A percentile compares a stretch with the other conserved stretches of the same genome.
phyloP scores from a whole-genome alignment of 2,888 invertebrate genomes.

The Linhomoeus sp. region DNA sequence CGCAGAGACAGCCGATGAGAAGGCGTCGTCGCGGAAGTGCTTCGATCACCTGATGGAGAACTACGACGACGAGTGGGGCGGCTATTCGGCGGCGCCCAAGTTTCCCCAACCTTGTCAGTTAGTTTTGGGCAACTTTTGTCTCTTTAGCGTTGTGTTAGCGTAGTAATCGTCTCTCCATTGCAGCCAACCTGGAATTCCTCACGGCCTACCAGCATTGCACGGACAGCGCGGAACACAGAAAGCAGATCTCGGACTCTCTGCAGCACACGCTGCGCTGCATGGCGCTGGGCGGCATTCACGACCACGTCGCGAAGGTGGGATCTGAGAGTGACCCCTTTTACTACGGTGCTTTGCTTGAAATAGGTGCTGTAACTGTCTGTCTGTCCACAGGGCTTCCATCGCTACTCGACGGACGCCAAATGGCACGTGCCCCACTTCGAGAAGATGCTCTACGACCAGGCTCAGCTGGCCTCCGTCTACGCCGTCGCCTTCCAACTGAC shows the following conservation, averaged over 20 bases:
- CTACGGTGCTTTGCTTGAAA: too few species aligned
- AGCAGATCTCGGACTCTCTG: conserved; percentile 49
- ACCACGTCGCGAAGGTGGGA: conserved; percentile 53
- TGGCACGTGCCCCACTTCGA: conserved; percentile 98
- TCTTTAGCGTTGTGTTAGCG: too few species aligned
- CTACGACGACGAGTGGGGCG: conserved; percentile 49
- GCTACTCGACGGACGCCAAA: conserved; percentile 68
- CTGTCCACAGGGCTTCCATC: conserved; percentile 47
- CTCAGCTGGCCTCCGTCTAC: conserved; percentile 11
- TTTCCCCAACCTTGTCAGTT: conserved; percentile 56
- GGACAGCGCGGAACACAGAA: conserved; percentile 33
- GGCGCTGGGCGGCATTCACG: conserved; percentile 79
- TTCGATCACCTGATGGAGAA: conserved; percentile 36
- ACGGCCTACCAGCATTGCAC: conserved; percentile 44
- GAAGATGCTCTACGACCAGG: conserved; percentile 77
- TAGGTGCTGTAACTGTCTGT: too few species aligned
- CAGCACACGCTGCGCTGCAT: conserved; percentile 52
- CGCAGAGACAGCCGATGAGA: not conserved
- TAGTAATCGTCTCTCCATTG: conserved; percentile 11
- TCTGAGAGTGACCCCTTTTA: too few species aligned
- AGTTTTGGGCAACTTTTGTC: too few species aligned
- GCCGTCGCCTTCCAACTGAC: conserved; percentile 50
- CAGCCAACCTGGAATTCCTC: conserved; percentile 60
- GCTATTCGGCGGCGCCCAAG: conserved; percentile 68
- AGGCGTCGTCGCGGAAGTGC: conserved; percentile 31